Evolutionary conservation across 2,113 vertebrate genomes (phyloP).

Genomic region (Colinus virginianus): DNA sequence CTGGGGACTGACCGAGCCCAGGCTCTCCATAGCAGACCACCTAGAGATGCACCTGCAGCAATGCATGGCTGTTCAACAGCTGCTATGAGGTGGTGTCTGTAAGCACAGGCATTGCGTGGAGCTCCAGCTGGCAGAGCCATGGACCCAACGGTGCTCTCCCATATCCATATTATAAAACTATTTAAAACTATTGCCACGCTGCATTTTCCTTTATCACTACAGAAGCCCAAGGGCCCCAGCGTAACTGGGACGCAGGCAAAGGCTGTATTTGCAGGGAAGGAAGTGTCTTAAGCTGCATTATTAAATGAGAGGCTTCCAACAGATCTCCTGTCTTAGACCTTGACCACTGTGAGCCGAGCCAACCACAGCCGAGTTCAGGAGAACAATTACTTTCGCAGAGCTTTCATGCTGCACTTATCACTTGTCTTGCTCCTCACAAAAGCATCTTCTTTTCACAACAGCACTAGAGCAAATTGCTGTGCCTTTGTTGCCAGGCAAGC

Average conservation of each 20-base stretch:
- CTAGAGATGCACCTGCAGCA: neutral
- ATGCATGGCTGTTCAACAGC: fast-evolving
- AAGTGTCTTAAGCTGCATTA: neutral
- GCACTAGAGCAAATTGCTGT: slow-evolving; percentile 9
- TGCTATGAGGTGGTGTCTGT: neutral
- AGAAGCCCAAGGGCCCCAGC: neutral
- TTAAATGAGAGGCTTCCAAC: neutral
- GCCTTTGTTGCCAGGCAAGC: slow-evolving; percentile 34
- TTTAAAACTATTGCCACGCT: neutral
- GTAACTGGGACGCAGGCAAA: neutral
- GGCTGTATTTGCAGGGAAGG: neutral
- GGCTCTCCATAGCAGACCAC: fast-evolving
- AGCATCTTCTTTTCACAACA: slow-evolving; percentile 34
- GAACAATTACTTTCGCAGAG: neutral
- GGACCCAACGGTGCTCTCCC: neutral
- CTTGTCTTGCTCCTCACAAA: slow-evolving; percentile 16
- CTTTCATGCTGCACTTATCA: slow-evolving; percentile 6
- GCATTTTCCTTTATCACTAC: fast-evolving
- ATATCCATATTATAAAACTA: neutral
- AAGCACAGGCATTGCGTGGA: fast-evolving
- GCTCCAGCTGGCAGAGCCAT: fast-evolving
- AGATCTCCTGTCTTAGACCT: neutral
- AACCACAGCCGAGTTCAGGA: neutral
- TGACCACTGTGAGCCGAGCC: neutral
- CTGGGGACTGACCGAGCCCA: neutral